Conservation (phyloP, 2,113 vertebrate genomes). For the Melanocharis versteri region DNA sequence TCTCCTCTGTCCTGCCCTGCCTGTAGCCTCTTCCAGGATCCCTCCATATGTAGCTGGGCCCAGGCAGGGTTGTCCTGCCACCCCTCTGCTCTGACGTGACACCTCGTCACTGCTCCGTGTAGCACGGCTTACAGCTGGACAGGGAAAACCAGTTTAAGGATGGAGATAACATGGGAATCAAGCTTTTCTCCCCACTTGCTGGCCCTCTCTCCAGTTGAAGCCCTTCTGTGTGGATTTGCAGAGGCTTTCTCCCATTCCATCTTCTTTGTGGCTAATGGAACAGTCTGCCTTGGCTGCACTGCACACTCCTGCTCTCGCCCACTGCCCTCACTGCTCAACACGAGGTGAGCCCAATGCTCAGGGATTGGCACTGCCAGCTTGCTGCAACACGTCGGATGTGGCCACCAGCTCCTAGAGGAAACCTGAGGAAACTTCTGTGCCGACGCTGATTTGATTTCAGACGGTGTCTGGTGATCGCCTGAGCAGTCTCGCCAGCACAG, state of each 20-base stretch:
- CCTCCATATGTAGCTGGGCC: background rate
- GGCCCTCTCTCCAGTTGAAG: background rate
- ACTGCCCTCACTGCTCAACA: background rate
- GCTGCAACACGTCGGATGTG: background rate
- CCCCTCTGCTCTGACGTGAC: accelerated
- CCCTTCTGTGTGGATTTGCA: background rate
- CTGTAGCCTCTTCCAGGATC: background rate
- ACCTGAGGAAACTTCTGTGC: background rate
- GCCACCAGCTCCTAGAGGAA: background rate
- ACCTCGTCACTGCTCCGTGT: background rate
- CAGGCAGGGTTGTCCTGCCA: background rate
- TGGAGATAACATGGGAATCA: background rate
- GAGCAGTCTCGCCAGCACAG: background rate
- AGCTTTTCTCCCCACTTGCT: background rate
- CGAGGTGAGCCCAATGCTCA: background rate
- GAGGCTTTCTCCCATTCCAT: background rate
- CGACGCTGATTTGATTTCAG: background rate
- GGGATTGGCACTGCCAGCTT: background rate
- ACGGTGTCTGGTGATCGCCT: background rate
- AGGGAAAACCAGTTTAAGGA: background rate
- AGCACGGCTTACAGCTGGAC: background rate
- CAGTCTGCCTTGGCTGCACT: background rate
- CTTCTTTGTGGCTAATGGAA: background rate
- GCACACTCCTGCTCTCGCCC: background rate
- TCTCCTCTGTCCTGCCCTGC: background rate